These are phyloP conservation scores for Prionailurus viverrinus DNA, from an alignment of 2,113 vertebrate species.

Conservation along the genomic window DNA sequence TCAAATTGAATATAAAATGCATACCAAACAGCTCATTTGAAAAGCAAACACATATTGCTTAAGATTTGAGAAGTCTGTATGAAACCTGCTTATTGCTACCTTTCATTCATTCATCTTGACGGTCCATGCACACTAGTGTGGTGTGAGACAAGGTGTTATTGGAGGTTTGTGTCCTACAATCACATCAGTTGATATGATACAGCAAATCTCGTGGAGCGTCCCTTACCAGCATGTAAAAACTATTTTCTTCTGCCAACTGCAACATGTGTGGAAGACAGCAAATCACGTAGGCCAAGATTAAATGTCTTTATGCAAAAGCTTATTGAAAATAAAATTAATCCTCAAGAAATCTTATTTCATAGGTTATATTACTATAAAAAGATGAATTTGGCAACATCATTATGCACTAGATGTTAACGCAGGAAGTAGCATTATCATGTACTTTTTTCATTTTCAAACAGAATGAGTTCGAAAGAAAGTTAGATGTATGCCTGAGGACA, in stretches of 20 bases:
- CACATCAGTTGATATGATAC: neutral
- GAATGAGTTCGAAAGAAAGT: constrained; percentile 32
- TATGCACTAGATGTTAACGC: neutral
- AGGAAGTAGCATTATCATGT: neutral
- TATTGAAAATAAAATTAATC: constrained; percentile 37
- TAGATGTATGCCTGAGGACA: neutral
- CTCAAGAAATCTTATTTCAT: neutral
- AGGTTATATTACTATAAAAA: neutral
- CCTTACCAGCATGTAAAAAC: neutral
- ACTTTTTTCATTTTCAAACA: neutral
- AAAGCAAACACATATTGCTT: neutral
- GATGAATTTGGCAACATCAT: neutral
- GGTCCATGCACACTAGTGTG: accelerated
- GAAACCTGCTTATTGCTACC: neutral
- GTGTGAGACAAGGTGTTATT: neutral
- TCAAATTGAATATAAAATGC: neutral
- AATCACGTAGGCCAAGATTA: neutral
- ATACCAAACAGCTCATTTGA: neutral
- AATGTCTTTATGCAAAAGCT: neutral
- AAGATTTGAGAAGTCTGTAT: neutral
- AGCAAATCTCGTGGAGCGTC: neutral
- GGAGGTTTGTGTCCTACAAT: neutral
- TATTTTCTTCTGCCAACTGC: neutral
- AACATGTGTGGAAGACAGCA: neutral
- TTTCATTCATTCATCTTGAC: neutral